Evolutionary conservation across 1,140 invertebrate species (phyloP).

Genomic region (Hestina assimilis): DNA sequence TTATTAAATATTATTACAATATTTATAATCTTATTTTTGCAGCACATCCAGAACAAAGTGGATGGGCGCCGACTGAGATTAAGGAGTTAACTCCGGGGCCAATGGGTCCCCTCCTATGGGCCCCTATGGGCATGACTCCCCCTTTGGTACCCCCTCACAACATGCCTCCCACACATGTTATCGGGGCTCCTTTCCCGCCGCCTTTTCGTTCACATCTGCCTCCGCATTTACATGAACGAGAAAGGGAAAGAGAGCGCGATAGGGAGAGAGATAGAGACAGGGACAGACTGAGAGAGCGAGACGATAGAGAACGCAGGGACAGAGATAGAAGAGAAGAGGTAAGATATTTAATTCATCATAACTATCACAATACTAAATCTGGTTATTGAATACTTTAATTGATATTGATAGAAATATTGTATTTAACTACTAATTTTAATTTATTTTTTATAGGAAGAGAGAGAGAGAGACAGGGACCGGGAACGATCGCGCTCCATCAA

Average conservation of each 20-base stretch:
- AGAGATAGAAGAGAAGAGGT: slow-evolving; percentile 57
- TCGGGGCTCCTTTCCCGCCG: slow-evolving; percentile 51
- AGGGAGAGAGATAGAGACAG: slow-evolving; percentile 46
- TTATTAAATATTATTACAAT: not conserved
- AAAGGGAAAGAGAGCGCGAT: slow-evolving; percentile 46
- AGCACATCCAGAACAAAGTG: slow-evolving; percentile 61
- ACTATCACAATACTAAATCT: too few relatives aligned
- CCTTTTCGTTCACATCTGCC: slow-evolving; percentile 53
- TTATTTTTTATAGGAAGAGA: slow-evolving; percentile 51
- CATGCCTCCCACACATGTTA: slow-evolving; percentile 42
- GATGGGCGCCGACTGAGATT: slow-evolving; percentile 81
- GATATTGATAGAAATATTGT: too few relatives aligned
- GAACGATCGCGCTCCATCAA: slow-evolving; percentile 73
- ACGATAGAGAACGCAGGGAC: slow-evolving; percentile 54
- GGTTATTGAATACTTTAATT: too few relatives aligned
- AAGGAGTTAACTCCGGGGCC: slow-evolving; percentile 81
- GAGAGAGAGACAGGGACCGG: slow-evolving; percentile 66
- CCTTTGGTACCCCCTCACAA: slow-evolving; percentile 48
- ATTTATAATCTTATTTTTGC: slow-evolving; percentile 1
- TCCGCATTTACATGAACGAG: slow-evolving; percentile 44
- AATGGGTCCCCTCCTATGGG: slow-evolving; percentile 71
- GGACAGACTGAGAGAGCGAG: slow-evolving; percentile 44
- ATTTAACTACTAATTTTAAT: not conserved
- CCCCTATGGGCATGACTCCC: slow-evolving; percentile 61
- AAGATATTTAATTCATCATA: slow-evolving; percentile 1